A percentile compares a stretch with the other conserved stretches of the same genome.
Conservation (phyloP, 2,797 vertebrate species). For the Bucorvus abyssinicus region DNA sequence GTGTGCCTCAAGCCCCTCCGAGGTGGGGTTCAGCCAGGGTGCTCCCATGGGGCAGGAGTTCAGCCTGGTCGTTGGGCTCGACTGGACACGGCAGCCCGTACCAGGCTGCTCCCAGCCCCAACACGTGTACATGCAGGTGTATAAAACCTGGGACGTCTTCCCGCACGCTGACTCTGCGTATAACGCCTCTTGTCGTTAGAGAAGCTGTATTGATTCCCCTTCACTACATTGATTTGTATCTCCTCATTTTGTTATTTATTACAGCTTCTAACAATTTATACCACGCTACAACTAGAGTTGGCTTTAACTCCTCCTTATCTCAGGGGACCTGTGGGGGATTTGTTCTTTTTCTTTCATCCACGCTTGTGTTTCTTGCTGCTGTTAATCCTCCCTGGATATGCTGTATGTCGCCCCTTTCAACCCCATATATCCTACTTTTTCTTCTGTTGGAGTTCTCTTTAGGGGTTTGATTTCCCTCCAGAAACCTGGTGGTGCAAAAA, state of each 20-base stretch:
- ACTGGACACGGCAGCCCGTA: not conserved
- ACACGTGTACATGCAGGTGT: not conserved
- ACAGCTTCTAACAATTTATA: not conserved
- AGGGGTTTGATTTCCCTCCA: not conserved
- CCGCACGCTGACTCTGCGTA: not conserved
- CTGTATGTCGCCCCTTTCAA: not conserved
- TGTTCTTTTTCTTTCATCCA: not conserved
- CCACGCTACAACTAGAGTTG: fast-evolving
- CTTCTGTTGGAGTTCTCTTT: not conserved
- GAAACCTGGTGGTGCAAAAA: not conserved
- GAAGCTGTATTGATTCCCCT: not conserved
- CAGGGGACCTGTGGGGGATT: not conserved
- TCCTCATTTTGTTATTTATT: not conserved
- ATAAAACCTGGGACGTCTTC: not conserved
- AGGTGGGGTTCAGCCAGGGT: not conserved
- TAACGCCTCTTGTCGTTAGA: not conserved
- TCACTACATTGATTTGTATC: not conserved
- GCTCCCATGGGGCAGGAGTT: not conserved
- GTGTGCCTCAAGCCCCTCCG: not conserved
- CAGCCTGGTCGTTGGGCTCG: not conserved
- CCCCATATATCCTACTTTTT: not conserved
- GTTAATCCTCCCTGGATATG: not conserved
- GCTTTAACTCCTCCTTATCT: not conserved
- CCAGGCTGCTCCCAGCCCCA: not conserved
- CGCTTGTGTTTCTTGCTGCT: not conserved